phyloP scores from a whole-genome alignment of 2,888 invertebrate genomes.

The Julus scandinavius region DNA sequence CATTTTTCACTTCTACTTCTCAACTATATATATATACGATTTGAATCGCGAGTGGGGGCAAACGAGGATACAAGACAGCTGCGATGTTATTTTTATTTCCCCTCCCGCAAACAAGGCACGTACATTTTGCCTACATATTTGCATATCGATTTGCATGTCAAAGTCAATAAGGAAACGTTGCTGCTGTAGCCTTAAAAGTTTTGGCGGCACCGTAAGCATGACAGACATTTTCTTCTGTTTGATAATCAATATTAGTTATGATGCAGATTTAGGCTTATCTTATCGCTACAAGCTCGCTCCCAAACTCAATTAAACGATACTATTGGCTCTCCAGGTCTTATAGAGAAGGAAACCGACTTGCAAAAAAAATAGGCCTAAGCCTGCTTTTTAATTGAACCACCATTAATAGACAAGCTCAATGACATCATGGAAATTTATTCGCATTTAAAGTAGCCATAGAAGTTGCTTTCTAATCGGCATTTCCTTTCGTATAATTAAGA shows the following conservation, averaged over 20 bases:
- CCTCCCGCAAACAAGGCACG: background rate
- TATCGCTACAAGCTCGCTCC: background rate
- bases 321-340: slow-evolving; percentile 11
- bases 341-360: background rate
- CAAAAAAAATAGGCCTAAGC: background rate
- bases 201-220: background rate
- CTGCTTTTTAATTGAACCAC: background rate
- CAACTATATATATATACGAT: too few species aligned
- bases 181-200: background rate
- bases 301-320: slow-evolving; percentile 25
- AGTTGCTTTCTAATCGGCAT: background rate
- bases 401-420: background rate
- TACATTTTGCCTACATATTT: background rate
- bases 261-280: slow-evolving; percentile 43
- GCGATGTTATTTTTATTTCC: background rate
- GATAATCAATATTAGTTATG: slow-evolving; percentile 24
- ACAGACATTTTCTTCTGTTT: slow-evolving; percentile 7
- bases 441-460: background rate
- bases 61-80: background rate
- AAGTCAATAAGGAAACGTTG: slow-evolving; percentile 28
- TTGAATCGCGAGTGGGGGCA: background rate
- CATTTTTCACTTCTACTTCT: too few species aligned
- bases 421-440: background rate
- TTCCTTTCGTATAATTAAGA: slow-evolving; percentile 13
- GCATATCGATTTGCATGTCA: slow-evolving; percentile 36